These are phyloP conservation scores for Tiliacea citrago DNA, from an alignment of 2,888 invertebrate genomes.

Conservation along the genomic window DNA sequence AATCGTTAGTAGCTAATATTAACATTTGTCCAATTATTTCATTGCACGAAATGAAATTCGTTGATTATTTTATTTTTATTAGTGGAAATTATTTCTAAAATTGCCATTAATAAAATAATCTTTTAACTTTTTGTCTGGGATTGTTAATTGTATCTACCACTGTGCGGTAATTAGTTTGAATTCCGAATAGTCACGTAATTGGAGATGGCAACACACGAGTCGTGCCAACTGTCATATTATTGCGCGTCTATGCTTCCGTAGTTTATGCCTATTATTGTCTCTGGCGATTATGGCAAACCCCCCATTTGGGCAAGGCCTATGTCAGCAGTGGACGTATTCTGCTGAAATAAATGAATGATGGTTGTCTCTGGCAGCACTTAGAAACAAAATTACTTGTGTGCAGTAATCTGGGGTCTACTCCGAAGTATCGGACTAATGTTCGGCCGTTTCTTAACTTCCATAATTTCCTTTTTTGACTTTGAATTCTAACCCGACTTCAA, in stretches of 20 bases:
- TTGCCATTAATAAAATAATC: no score
- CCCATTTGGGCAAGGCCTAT: no score
- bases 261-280: slow-evolving; percentile 2
- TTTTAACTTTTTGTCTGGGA: background rate
- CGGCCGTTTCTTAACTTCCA: no score
- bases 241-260: slow-evolving; percentile 15
- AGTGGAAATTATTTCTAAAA: background rate
- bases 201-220: slow-evolving; percentile 18
- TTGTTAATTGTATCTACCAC: slow-evolving; percentile 33
- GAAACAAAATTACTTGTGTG: no score
- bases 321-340: no score
- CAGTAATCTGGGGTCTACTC: no score
- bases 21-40: slow-evolving; percentile 31
- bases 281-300: no score
- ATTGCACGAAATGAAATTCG: slow-evolving; percentile 16
- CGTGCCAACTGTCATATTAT: slow-evolving; percentile 31
- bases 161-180: slow-evolving; percentile 44
- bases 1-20: slow-evolving; percentile 13
- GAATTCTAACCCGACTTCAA: no score
- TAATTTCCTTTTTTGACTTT: no score
- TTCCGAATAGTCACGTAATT: slow-evolving; percentile 32
- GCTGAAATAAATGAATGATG: no score
- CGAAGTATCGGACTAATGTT: no score
- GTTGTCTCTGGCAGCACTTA: background rate
- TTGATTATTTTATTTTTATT: slow-evolving; percentile 36